A percentile compares a stretch with the other conserved stretches of the same genome.
Conservation (phyloP, 2,113 vertebrate genomes). For the Plecturocebus donacophilus region DNA sequence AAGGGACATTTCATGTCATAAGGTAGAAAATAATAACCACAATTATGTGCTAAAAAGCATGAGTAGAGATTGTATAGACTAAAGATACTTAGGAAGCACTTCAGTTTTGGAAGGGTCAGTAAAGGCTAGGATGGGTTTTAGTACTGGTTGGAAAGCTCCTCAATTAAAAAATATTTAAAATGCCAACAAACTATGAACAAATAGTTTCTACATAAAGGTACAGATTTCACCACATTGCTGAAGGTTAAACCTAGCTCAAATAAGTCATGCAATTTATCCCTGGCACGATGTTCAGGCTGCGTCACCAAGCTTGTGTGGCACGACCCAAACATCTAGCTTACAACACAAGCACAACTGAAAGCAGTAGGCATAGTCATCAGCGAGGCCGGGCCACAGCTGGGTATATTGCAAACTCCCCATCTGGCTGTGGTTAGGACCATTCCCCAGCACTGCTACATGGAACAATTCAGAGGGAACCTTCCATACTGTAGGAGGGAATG, state of each 20-base stretch:
- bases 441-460: rapidly evolving
- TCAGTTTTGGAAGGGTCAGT: not conserved
- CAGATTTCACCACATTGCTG: not conserved
- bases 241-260: not conserved
- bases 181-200: not conserved
- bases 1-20: not conserved
- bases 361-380: not conserved
- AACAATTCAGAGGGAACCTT: rapidly evolving
- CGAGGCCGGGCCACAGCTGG: not conserved
- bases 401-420: too few relatives aligned
- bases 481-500: rapidly evolving
- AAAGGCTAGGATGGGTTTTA: not conserved
- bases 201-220: not conserved
- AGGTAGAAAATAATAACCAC: not conserved
- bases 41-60: not conserved
- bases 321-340: not conserved
- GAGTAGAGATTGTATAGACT: rapidly evolving
- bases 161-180: not conserved
- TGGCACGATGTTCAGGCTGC: not conserved
- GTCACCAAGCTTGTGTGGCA: not conserved
- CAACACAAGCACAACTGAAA: not conserved
- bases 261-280: not conserved
- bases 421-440: not conserved
- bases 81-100: not conserved
- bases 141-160: not conserved